Evolutionary conservation across 2,113 vertebrate species (phyloP).

Genomic region (Tetraodon nigroviridis): DNA sequence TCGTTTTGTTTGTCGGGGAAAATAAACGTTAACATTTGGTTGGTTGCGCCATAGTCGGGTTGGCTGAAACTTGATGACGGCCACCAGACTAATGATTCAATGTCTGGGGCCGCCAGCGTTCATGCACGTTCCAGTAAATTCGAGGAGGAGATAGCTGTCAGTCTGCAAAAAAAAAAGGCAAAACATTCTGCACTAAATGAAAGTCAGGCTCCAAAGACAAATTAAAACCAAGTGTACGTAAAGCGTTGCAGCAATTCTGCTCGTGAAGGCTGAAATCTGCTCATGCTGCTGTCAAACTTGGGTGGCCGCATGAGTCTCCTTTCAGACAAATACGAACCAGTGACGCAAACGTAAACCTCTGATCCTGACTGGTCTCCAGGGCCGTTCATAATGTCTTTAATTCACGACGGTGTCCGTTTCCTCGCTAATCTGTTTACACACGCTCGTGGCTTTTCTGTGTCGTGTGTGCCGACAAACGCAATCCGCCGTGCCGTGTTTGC

Average conservation of each 20-base stretch:
- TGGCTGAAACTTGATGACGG: slow-evolving; percentile 14
- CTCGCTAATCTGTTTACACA: slow-evolving; percentile 19
- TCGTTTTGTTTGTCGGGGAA: not conserved
- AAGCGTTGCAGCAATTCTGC: too few relatives aligned
- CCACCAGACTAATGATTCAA: slow-evolving; percentile 44
- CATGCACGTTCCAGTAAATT: slow-evolving; percentile 38
- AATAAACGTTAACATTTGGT: not conserved
- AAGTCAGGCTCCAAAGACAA: too few relatives aligned
- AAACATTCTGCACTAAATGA: not conserved
- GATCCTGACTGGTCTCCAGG: slow-evolving; percentile 20
- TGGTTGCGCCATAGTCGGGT: slow-evolving; percentile 25
- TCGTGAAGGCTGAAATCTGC: too few relatives aligned
- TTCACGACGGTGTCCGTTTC: slow-evolving; percentile 8
- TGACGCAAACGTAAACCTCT: slow-evolving; percentile 3
- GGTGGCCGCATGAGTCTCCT: too few relatives aligned
- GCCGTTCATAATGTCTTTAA: slow-evolving; percentile 4
- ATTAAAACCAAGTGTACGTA: too few relatives aligned
- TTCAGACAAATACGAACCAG: not conserved
- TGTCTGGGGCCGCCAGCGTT: slow-evolving; percentile 43
- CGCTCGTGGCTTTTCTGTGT: slow-evolving; percentile 8
- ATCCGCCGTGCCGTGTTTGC: not conserved
- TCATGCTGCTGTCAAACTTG: too few relatives aligned
- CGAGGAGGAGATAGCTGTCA: slow-evolving; percentile 22
- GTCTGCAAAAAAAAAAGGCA: slow-evolving; percentile 14
- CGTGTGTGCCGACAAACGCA: slow-evolving; percentile 31